A percentile compares a stretch with the other conserved stretches of the same genome.
phyloP scores from a whole-genome alignment of 2,113 vertebrate species.

The Coreoperca whiteheadi region DNA sequence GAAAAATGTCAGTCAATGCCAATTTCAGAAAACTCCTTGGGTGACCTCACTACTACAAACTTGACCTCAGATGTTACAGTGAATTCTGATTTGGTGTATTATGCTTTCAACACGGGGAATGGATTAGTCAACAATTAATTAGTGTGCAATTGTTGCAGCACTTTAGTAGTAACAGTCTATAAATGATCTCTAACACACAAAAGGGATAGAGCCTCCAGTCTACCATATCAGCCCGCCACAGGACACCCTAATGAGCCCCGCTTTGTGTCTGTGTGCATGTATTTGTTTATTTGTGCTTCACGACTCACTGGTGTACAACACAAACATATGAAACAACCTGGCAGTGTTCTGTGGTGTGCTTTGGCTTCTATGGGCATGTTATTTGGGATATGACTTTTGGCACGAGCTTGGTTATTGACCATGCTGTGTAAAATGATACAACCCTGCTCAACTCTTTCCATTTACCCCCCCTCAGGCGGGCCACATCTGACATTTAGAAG shows the following conservation, averaged over 20 bases:
- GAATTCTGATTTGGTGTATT: background rate
- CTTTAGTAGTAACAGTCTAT: slow-evolving; percentile 12
- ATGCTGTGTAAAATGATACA: slow-evolving; percentile 66
- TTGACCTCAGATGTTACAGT: background rate
- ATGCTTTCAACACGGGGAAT: background rate
- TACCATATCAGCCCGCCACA: slow-evolving; percentile 59
- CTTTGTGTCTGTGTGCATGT: slow-evolving; percentile 26
- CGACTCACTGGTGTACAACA: slow-evolving; percentile 13
- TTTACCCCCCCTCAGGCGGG: slow-evolving; percentile 67
- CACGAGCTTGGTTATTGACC: slow-evolving; percentile 65
- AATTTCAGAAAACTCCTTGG: slow-evolving; percentile 2
- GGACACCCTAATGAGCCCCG: slow-evolving; percentile 47
- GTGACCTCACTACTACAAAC: slow-evolving; percentile 13
- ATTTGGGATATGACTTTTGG: slow-evolving; percentile 59
- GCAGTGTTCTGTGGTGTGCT: slow-evolving; percentile 9
- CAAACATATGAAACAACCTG: slow-evolving; percentile 2
- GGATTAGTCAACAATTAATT: slow-evolving; percentile 43
- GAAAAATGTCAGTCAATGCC: background rate
- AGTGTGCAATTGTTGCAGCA: slow-evolving; percentile 16
- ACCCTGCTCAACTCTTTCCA: slow-evolving; percentile 48
- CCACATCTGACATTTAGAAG: slow-evolving; percentile 80
- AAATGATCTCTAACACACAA: slow-evolving; percentile 40
- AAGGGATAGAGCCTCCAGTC: slow-evolving; percentile 22
- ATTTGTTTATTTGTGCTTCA: slow-evolving; percentile 34
- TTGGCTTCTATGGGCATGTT: slow-evolving; percentile 37